Percentiles rank a stretch among this genome's conserved stretches.
These are phyloP conservation scores for Brachyptera risi DNA, from an alignment of 2,888 invertebrate genomes.

Conservation along the genomic window DNA sequence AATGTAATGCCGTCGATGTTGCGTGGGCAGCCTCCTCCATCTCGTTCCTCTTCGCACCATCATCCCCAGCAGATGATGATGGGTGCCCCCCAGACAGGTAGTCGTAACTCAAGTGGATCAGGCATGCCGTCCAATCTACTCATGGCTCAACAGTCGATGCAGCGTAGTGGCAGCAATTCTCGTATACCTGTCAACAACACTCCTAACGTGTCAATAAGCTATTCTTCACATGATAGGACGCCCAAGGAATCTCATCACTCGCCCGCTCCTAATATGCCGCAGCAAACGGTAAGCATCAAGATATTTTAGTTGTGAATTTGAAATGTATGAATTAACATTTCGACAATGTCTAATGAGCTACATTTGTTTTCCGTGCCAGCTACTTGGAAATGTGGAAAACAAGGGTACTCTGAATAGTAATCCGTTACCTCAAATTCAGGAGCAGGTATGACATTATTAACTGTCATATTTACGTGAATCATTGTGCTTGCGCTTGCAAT, in stretches of 20 bases:
- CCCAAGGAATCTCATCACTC: constrained; percentile 42
- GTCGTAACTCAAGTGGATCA: constrained; percentile 47
- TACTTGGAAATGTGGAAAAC: constrained; percentile 45
- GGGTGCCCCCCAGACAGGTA: constrained; percentile 49
- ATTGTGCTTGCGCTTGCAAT: no score
- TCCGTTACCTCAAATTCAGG: constrained; percentile 44
- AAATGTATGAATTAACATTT: neutral
- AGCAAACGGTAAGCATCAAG: constrained; percentile 7
- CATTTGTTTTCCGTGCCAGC: constrained; percentile 14
- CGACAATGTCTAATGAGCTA: neutral
- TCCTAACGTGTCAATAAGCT: constrained; percentile 41
- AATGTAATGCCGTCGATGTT: constrained; percentile 45
- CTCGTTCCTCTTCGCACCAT: constrained; percentile 48
- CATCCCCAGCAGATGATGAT: constrained; percentile 44
- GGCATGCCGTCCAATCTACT: constrained; percentile 49
- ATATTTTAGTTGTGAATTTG: neutral
- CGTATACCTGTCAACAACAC: constrained; percentile 40
- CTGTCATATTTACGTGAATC: neutral
- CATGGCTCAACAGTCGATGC: constrained; percentile 49
- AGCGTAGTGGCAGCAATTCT: constrained; percentile 42
- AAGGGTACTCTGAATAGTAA: constrained; percentile 47
- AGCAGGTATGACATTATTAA: constrained; percentile 44
- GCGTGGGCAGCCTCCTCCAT: constrained; percentile 39
- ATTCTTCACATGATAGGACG: constrained; percentile 43
- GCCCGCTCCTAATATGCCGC: constrained; percentile 36